Evolutionary conservation across 2,113 vertebrate genomes (phyloP), one percentile per base, ranked within the genome.

Genomic region (Thymallus thymallus): DNA sequence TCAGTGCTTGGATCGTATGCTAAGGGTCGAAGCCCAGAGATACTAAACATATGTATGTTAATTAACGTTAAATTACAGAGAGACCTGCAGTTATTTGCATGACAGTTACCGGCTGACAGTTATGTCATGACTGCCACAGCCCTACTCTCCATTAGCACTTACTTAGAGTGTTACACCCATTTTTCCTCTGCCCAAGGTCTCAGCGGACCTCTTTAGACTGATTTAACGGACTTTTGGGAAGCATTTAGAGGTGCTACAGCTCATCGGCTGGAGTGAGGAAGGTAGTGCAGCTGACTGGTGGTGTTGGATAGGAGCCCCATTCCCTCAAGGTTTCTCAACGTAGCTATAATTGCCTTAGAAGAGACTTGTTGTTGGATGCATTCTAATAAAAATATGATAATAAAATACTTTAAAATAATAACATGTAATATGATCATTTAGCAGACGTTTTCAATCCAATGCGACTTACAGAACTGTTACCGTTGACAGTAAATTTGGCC

Each of bases 101-200:
- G 9, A 41, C 35, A 41, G 35, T 41, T 41, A 41, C 35, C 35
- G 9, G 35, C 35, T 41, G 35, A 41, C 9, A 41, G 3, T 10
- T 10, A 41, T 41, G 35, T 41, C 7, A 10, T 10, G 9, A 41
- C 35, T 2, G 35, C 9, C 35, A 41, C 35, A 12, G 9, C 35
- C 35, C 35, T 41, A 41, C 90, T 95, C 94, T 88, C 89, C 90
- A 93, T 94, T 94, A 94, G 90, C 91, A 92, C 88, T 92, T 92
- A 92, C 91, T 41, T 93, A 90, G 82, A 92, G 85, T 88, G 92
- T 94, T 89, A 89, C 90, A 86, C 84, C 85, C 86, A 86, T 92
- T 92, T 82, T 91, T 90, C 86, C 91, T 90, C 64, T 81, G 85
- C 88, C 89, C 85, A 85, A 74, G 86, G 86, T 86, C 90, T 84